Base-by-base conservation (phyloP, 2,113 vertebrate genomes). In the Eurystomus gularis region DNA sequence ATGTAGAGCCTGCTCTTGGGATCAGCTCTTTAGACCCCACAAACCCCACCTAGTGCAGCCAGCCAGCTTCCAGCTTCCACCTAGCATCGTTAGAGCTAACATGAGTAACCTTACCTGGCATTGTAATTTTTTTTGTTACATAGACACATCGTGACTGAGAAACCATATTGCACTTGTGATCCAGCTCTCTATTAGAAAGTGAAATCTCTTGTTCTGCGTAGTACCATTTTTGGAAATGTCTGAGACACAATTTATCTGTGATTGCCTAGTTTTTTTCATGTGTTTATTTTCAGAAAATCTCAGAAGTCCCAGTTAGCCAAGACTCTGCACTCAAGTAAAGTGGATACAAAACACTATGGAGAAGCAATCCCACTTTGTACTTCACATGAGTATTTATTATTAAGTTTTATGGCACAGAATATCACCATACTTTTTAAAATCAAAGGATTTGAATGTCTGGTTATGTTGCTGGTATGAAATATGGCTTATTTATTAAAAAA, bases 201-300 rank as follows among this genome's bases (percentile, higher is more conserved):
- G 17, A 91, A 70, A 79, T 46, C 9, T 93, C 51, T 89, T 80
- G 17, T 46, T 83, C 37, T 66, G 31, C 0, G 0, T 18, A 61
- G 17, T 6, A 57, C 54, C 26, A 24, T 80, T 73, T 95, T 52
- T 93, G 51, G 49, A 88, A 82, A 61, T 73, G 28, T 40, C 40
- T 82, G 21, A 86, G n/a, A 49, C n/a, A 78, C 15, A 70, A 13
- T n/a, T 44, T 24, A 20, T 58, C 24, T 62, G 4, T 73, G 60
- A 73, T 83, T 78, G 25, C 4, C 13, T n/a, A 7, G 10, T 73
- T 88, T 77, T 68, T 48, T 24, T 25, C 4, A 37, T 28, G 7
- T 57, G n/a, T 78, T 90, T 78, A 35, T 73, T 93, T 93, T 83
- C 58, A 90, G 62, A 82, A 90, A 82, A 57, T 72, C 52, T 82